These are phyloP conservation scores for Bibio marci DNA, from an alignment of 2,888 invertebrate species.

Conservation along the genomic window DNA sequence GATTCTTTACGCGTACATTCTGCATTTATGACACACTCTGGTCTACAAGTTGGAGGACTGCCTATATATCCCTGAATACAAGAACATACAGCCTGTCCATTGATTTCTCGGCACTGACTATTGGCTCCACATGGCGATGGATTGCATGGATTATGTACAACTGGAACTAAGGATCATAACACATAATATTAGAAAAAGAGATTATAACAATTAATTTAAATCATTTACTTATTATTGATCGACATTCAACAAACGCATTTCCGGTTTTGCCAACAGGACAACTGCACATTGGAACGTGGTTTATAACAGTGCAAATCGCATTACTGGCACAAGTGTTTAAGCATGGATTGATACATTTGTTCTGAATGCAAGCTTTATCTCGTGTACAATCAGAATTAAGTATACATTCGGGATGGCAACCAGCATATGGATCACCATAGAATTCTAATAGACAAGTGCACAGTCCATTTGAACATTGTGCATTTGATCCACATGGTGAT, in stretches of 20 bases:
- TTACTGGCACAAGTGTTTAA: slow-evolving; percentile 54
- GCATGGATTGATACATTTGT: slow-evolving; percentile 59
- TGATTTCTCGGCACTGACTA: slow-evolving; percentile 54
- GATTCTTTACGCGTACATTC: slow-evolving; percentile 59
- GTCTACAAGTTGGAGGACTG: slow-evolving; percentile 58
- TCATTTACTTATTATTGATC: too few relatives aligned
- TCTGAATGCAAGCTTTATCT: slow-evolving; percentile 48
- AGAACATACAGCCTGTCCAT: slow-evolving; percentile 58
- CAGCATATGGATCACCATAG: slow-evolving; percentile 54
- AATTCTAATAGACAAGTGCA: slow-evolving; percentile 44
- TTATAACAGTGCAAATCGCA: slow-evolving; percentile 53
- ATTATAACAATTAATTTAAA: too few relatives aligned
- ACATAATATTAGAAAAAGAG: slow-evolving; percentile 54
- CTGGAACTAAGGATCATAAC: slow-evolving; percentile 31
- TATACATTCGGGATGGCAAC: slow-evolving; percentile 53
- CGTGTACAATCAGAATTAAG: slow-evolving; percentile 51
- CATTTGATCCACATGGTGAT: slow-evolving; percentile 45
- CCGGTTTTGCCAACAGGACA: slow-evolving; percentile 32
- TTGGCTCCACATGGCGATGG: slow-evolving; percentile 58
- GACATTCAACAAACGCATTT: too few relatives aligned
- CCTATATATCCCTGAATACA: slow-evolving; percentile 55
- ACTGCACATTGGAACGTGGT: slow-evolving; percentile 53
- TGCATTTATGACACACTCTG: slow-evolving; percentile 58
- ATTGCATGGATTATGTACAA: slow-evolving; percentile 46
- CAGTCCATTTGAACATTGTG: slow-evolving; percentile 4